Base-by-base conservation (phyloP, 2,797 vertebrate species). In the Artibeus lituratus region DNA sequence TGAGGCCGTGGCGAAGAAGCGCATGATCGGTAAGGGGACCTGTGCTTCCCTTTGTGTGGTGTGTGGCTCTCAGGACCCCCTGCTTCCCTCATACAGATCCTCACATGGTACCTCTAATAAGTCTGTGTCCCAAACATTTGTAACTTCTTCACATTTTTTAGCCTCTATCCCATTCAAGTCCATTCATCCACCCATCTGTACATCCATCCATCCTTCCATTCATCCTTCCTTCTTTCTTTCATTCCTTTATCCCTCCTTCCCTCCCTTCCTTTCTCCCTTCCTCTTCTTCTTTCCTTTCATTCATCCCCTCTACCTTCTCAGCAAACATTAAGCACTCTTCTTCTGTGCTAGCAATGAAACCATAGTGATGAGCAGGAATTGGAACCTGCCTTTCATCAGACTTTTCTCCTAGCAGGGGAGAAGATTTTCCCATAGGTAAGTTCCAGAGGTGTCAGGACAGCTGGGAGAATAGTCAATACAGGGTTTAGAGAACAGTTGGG, bases 11-110 rank as follows among this genome's bases (percentile, higher is more conserved):
- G 55, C 35, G 62, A 42, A 42, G 59, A 92, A 10, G 37, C n/a
- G 22, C n/a, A 26, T 0, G 0, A 5, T 32, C n/a, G 47, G 21
- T 3, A 81, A 29, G 4, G 7, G 12, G 6, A 6, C 10, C 29
- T 70, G 11, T 37, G 10, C 10, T 26, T 29, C 67, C 8, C 21
- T 82, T 11, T 51, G 6, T 0, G 2, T 19, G 44, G 47, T 44
- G 24, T 55, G n/a, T 4, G 10, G 10, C 39, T 87, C 26, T 29
- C 9, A 65, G 47, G 37, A 11, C 0, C 21, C 37, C 24, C 37
- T 57, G 21, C 47, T 72, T 62, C 59, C 78, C 14, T 81, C 35
- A 4, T 5, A 10, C 29, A 19, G 47, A 14, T 29, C 10, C 26
- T 78, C 24, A 73, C 4, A 0, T 6, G 29, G 62, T n/a, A 12